phyloP scores from a whole-genome alignment of 2,113 vertebrate genomes.

The Mesocricetus auratus region DNA sequence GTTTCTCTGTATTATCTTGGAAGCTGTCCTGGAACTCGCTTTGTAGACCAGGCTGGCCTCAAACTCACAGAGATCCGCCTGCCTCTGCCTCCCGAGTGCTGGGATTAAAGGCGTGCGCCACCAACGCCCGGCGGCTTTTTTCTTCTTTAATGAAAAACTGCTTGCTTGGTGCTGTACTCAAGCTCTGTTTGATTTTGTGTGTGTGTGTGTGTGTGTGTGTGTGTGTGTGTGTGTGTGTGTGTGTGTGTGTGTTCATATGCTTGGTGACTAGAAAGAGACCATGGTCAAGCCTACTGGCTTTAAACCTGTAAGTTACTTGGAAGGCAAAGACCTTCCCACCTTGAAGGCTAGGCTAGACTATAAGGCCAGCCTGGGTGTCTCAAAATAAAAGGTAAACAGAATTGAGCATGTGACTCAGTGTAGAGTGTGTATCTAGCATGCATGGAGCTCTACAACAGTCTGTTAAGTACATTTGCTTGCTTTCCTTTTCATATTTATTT shows the following conservation, averaged over 20 bases:
- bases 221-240: neutral
- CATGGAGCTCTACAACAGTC: neutral
- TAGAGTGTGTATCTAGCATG: neutral
- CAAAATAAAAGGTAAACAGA: neutral
- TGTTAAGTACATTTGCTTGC: neutral
- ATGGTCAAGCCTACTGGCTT: slow-evolving; percentile 11
- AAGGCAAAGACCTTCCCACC: neutral
- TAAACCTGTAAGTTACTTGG: neutral
- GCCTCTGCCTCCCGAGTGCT: too few species aligned
- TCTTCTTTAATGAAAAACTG: slow-evolving; percentile 2
- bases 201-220: neutral
- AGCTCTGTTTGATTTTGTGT: slow-evolving; percentile 17
- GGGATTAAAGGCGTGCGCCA: too few species aligned
- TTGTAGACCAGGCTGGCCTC: too few species aligned
- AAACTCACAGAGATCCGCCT: too few species aligned
- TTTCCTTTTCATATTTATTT: neutral
- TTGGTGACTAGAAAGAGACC: neutral
- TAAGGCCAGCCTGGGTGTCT: neutral
- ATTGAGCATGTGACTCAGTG: too few species aligned
- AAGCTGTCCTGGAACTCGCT: too few species aligned
- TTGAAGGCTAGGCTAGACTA: neutral
- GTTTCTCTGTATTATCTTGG: too few species aligned
- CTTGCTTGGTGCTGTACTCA: neutral
- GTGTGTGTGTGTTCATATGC: neutral
- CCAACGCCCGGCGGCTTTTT: too few species aligned